A percentile compares a stretch with the other conserved stretches of the same genome.
These are phyloP conservation scores for Halcyon chelicuti DNA, from an alignment of 2,797 vertebrate species.

Conservation along the genomic window DNA sequence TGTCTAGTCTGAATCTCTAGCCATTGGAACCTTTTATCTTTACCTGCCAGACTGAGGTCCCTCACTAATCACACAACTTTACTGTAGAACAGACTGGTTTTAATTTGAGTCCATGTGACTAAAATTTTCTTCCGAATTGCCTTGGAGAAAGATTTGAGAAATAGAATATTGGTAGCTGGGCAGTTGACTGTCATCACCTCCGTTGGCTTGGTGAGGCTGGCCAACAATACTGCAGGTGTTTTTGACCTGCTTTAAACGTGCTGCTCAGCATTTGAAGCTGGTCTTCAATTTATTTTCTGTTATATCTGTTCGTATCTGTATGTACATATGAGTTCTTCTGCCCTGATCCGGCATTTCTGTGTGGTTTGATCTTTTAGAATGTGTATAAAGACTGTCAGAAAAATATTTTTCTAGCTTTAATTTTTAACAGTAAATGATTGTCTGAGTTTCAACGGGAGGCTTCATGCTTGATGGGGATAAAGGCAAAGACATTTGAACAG, in stretches of 20 bases:
- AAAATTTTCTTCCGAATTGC: not conserved
- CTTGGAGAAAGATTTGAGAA: not conserved
- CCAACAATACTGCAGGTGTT: not conserved
- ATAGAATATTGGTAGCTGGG: not conserved
- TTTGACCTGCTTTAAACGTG: not conserved
- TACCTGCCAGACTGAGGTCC: not conserved
- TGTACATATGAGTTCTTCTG: not conserved
- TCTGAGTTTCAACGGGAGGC: not conserved
- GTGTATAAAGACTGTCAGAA: not conserved
- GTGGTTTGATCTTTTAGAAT: not conserved
- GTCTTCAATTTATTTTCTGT: not conserved
- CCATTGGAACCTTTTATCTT: not conserved
- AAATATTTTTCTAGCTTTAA: not conserved
- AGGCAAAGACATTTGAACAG: not conserved
- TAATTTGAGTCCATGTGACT: not conserved
- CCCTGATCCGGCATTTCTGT: accelerated
- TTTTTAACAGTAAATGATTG: not conserved
- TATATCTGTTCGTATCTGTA: not conserved
- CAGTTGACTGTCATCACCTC: not conserved
- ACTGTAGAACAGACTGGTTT: not conserved
- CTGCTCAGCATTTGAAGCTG: not conserved
- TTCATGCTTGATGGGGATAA: not conserved
- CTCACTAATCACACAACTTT: not conserved
- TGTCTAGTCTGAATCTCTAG: not conserved
- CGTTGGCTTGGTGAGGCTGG: accelerated